These are phyloP conservation scores for Chironomus striatipennis DNA, from an alignment of 1,140 invertebrate genomes.

Conservation along the genomic window DNA sequence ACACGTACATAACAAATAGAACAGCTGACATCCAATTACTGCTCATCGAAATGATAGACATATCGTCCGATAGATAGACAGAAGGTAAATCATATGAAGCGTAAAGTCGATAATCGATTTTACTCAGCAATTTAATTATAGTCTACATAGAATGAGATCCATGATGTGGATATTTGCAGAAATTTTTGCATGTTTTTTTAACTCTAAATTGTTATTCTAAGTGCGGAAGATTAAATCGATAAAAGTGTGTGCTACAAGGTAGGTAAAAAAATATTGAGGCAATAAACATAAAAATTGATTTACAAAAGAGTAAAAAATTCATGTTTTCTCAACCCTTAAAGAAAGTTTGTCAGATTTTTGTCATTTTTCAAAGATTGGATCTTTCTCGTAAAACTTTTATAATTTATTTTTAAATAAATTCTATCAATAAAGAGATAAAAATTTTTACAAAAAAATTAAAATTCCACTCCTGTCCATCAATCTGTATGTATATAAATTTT, in stretches of 20 bases:
- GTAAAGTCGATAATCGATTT: slow-evolving; percentile 21
- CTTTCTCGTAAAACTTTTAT: not conserved
- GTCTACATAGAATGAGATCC: not conserved
- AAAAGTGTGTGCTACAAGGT: no score
- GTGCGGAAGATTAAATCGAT: no score
- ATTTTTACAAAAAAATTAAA: not conserved
- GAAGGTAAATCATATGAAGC: slow-evolving; percentile 8
- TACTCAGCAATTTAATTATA: slow-evolving; percentile 16
- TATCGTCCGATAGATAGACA: not conserved
- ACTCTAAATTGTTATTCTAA: not conserved
- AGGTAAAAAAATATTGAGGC: no score
- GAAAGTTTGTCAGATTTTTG: no score
- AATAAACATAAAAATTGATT: not conserved
- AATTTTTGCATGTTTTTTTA: not conserved
- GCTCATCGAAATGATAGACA: not conserved
- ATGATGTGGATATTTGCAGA: not conserved
- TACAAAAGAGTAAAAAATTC: no score
- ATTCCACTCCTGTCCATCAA: not conserved
- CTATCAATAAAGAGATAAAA: not conserved
- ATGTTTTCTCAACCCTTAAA: no score
- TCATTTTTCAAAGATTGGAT: not conserved
- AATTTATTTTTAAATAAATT: not conserved
- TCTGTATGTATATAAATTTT: not conserved
- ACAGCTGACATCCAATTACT: not conserved
- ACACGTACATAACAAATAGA: no score